These are phyloP conservation scores for Callaeas wilsoni DNA, from an alignment of 2,113 vertebrate species.

Conservation along the genomic window DNA sequence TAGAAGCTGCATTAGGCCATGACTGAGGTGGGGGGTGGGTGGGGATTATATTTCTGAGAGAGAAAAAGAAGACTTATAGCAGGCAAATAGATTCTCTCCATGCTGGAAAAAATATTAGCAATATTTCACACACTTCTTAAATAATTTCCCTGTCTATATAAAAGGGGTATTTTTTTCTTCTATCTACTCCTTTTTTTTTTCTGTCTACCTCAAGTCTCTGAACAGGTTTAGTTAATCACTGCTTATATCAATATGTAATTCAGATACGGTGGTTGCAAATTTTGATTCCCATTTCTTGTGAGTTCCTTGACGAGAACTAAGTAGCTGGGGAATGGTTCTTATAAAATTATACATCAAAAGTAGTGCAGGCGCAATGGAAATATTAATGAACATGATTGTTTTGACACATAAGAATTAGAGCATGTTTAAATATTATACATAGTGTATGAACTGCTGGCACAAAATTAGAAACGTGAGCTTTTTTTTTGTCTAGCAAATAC, in stretches of 20 bases:
- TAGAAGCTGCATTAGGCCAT: neutral
- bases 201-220: neutral
- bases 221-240: neutral
- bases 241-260: constrained; percentile 24
- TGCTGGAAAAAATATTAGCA: neutral
- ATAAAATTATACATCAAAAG: constrained; percentile 7
- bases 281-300: constrained; percentile 29
- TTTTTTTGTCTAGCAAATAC: neutral
- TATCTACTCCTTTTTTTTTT: neutral
- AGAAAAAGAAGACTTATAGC: neutral
- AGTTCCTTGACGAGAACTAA: neutral
- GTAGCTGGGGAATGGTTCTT: constrained; percentile 38
- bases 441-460: constrained; percentile 42
- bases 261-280: neutral
- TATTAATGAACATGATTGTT: constrained; percentile 63
- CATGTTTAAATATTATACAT: constrained; percentile 67
- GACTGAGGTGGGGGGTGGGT: neutral
- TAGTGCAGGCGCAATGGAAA: constrained; percentile 35
- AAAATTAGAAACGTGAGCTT: neutral
- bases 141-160: neutral
- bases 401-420: constrained; percentile 63
- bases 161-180: neutral
- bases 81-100: neutral
- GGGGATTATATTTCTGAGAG: neutral
- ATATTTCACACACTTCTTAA: neutral